Base-by-base conservation (phyloP, 2,888 invertebrate genomes). In the Dexiosoma caninum region DNA sequence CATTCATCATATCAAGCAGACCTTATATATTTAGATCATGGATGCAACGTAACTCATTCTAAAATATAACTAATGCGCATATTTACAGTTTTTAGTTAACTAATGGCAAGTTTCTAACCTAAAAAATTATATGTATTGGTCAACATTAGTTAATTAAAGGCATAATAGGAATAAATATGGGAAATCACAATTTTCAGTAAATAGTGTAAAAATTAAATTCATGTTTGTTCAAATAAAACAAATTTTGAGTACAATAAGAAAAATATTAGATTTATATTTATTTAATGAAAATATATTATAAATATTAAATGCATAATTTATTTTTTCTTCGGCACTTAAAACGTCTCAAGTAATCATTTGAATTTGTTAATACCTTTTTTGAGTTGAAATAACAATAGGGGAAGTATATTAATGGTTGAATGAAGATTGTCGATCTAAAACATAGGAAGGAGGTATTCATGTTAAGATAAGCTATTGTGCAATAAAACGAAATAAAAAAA, bases 401-500 rank as follows among this genome's bases (percentile, higher is more conserved):
- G 14, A n/a, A 14, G 37, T 37, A 37, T 12, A 12, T 16, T 12
- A 12, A 12, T 27, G 32, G 8, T n/a, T n/a, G n/a, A n/a, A n/a
- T n/a, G n/a, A n/a, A n/a, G n/a, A n/a, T n/a, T n/a, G n/a, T n/a
- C n/a, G n/a, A n/a, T n/a, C n/a, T n/a, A n/a, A 35, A 8, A 30
- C 14, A 30, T 37, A 42, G 6, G 16, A 0, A 16, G 14, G 16
- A 16, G 14, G 16, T 16, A 16, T 16, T 1, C 35, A 53, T 8
- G 7, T 27, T 32, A 53, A 16, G 40, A 32, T 23, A 44, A 42
- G 8, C 46, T 44, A 40, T 37, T 27, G 37, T 74, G 64, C 46
- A 75, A 75, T 75, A 59, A 75, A 75, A 75, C 66, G 37, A 32
- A 51, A 40, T 23, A 40, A 75, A 66, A 75, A 75, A 12, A n/a